Percentiles rank a stretch among this genome's conserved stretches.
These are phyloP conservation scores for Brachionichthys hirsutus DNA, from an alignment of 2,113 vertebrate genomes.

Conservation along the genomic window DNA sequence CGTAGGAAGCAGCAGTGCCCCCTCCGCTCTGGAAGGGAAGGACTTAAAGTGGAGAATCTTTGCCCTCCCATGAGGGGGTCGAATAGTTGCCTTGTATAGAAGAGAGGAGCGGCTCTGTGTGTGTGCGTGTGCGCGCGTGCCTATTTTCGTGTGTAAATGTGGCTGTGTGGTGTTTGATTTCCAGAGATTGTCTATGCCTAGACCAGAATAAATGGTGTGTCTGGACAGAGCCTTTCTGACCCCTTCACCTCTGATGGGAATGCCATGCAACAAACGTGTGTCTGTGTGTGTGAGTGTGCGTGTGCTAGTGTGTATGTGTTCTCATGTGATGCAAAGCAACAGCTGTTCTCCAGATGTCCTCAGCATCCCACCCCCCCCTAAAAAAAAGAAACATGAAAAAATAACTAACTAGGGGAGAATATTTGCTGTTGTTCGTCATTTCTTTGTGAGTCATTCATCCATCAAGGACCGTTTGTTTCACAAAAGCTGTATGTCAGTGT, in stretches of 20 bases:
- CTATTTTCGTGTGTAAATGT: conserved; percentile 44
- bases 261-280: conserved; percentile 11
- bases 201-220: conserved; percentile 56
- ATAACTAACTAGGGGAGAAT: conserved; percentile 18
- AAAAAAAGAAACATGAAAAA: background rate
- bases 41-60: conserved; percentile 63
- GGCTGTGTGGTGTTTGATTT: conserved; percentile 60
- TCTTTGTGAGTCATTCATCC: background rate
- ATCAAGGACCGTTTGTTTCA: background rate
- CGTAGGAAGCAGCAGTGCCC: conserved; percentile 53
- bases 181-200: conserved; percentile 50
- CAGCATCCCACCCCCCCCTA: background rate
- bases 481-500: too few relatives aligned
- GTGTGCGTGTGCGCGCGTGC: conserved; percentile 25
- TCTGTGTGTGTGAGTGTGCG: conserved; percentile 28
- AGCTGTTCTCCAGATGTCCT: conserved; percentile 75
- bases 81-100: conserved; percentile 70
- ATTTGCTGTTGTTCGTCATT: conserved; percentile 2
- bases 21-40: conserved; percentile 28
- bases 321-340: conserved; percentile 48
- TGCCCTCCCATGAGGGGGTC: conserved; percentile 55
- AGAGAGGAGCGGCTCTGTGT: conserved; percentile 39
- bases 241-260: conserved; percentile 43
- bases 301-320: conserved; percentile 9
- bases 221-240: conserved; percentile 57